phyloP scores from a whole-genome alignment of 2,888 invertebrate species.

The Andrena bucephala region DNA sequence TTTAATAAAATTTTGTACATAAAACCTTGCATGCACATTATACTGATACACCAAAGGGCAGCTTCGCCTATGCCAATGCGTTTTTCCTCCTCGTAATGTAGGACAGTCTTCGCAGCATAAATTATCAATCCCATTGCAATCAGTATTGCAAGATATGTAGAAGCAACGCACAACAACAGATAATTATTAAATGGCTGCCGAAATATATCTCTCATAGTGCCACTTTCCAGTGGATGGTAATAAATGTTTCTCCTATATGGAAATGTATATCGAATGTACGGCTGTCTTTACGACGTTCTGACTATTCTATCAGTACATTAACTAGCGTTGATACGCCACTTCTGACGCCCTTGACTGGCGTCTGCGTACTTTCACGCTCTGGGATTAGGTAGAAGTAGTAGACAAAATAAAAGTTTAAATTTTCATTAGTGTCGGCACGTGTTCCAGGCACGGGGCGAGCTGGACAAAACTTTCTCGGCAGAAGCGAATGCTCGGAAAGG shows the following conservation, averaged over 20 bases:
- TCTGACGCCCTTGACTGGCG: background rate
- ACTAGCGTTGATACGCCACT: background rate
- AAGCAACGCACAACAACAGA: conserved; percentile 86
- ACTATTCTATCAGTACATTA: background rate
- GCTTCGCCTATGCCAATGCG: conserved; percentile 86
- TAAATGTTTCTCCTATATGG: conserved; percentile 87
- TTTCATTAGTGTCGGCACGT: too few species aligned
- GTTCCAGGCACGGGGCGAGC: too few species aligned
- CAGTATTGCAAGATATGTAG: conserved; percentile 86
- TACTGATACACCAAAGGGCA: conserved; percentile 88
- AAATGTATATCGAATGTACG: background rate
- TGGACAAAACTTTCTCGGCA: too few species aligned
- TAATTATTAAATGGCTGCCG: conserved; percentile 87
- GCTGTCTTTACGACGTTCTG: background rate
- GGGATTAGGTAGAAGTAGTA: too few species aligned
- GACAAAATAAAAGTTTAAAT: too few species aligned
- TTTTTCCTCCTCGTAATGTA: conserved; percentile 80
- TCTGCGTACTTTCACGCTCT: too few species aligned
- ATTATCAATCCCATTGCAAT: conserved; percentile 86
- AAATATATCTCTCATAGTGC: conserved; percentile 88
- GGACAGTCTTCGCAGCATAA: conserved; percentile 78
- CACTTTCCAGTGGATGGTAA: conserved; percentile 88
- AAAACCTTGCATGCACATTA: conserved; percentile 89
- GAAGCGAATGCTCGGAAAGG: too few species aligned
- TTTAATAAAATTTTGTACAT: background rate